Evolutionary conservation across 2,113 vertebrate genomes (phyloP).

Genomic region (Struthidea cinerea): DNA sequence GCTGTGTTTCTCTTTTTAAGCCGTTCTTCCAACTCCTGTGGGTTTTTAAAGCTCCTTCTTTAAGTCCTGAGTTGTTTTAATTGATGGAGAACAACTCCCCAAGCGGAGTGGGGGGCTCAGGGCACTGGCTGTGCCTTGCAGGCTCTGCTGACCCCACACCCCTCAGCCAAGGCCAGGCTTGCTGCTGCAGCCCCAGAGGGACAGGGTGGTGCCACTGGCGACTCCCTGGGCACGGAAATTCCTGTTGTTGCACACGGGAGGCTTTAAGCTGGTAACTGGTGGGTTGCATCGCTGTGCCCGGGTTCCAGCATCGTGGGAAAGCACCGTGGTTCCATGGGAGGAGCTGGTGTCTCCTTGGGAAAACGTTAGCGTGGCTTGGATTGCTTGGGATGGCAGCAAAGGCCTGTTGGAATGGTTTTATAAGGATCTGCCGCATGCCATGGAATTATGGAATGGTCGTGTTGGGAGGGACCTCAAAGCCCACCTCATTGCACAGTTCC

Average conservation of each 20-base stretch:
- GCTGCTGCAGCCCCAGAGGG: background rate
- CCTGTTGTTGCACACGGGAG: background rate
- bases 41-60: background rate
- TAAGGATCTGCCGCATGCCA: background rate
- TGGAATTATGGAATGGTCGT: background rate
- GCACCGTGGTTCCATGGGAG: background rate
- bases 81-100: background rate
- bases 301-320: background rate
- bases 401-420: background rate
- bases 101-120: background rate
- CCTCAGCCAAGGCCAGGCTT: background rate
- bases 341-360: background rate
- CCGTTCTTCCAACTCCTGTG: background rate
- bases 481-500: no score
- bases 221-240: background rate
- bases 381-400: background rate
- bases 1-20: background rate
- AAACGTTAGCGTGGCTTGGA: no score
- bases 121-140: background rate
- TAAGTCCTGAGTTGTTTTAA: background rate
- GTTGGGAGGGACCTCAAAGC: background rate
- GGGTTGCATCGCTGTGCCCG: background rate
- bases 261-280: accelerated
- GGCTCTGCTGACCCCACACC: background rate
- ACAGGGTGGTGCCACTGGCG: no score